Base-by-base conservation (phyloP, 2,797 vertebrate species). In the Oceanodroma leucorhoa region DNA sequence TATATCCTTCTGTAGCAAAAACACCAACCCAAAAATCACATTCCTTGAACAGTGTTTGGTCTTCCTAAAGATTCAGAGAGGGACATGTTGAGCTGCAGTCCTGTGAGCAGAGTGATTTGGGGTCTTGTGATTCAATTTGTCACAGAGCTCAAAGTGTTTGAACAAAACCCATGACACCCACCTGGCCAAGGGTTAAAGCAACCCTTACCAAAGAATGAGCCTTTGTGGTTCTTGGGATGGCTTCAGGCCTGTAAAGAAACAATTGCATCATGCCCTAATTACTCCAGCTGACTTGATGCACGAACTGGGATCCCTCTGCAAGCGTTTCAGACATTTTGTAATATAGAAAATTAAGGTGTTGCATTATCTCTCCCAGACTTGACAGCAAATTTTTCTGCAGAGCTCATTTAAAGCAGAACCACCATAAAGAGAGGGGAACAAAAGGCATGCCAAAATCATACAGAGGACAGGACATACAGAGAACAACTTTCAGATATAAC, bases 321-420 rank as follows among this genome's bases (percentile, higher is more conserved):
- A 86, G 87, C 54, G 51, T 71, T 86, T 87, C 69, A 78, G 91
- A 93, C 30, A 48, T 89, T 93, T 84, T 75, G 60, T 80, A 93
- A 92, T 51, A 86, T 30, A 73, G 76, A 94, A 94, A 94, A 96
- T 83, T 57, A 95, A 92, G 77, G 83, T 91, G 86, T 75, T 91
- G 45, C 61, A 66, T 90, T 89, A 30, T 75, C 65, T 69, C 94
- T 87, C 54, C 78, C 75, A 81, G 81, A 75, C n/a, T 54, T 51
- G 36, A 86, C 34, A 90, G 36, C 13, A 64, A 57, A 2, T 58
- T 94, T 70, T 91, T 90, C 67, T 89, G 38, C 78, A 87, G 50
- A 78, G 58, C 24, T 88, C 60, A 87, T 90, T 89, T 87, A 69
- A 95, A 87, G 34, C 10, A 87, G 85, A 90, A 57, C 6, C 17